Base-by-base conservation (phyloP, 1,140 invertebrate species). In the Triops cancriformis region DNA sequence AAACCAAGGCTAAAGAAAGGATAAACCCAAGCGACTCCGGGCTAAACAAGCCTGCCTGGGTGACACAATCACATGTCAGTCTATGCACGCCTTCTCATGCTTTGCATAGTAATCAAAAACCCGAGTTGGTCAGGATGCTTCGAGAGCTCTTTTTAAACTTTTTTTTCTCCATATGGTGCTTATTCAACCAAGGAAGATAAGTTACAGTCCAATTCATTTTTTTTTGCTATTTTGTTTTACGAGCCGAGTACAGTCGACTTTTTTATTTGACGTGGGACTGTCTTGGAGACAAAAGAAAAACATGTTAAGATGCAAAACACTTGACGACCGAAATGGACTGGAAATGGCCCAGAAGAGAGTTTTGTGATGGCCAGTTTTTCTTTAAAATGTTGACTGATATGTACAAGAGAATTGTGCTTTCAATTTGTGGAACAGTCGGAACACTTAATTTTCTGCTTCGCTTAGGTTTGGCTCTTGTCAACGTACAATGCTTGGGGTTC, bases 101-200 rank as follows among this genome's bases (percentile, higher is more conserved):
- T 64, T 64, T 64, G 51, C 51, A 64, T 64, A 64, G 51, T 64
- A 64, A 64, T 64, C 51, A 64, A 64, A 64, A 23, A n/a, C n/a
- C 51, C 51, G 51, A 64, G 51, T 64, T 64, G 51, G 51, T 14
- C 51, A 23, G 18, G 51, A 64, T 64, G 51, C 51, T 23, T 64
- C 23, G 51, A 23, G 51, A 64, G 51, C 23, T 14, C 51, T 64
- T 64, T 23, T 23, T 23, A 64, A 18, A 64, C 0, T 64, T 64
- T 64, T 64, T 64, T 37, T 37, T 37, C 31, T 37, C 31, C 31
- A 37, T 37, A 37, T 37, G 31, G 31, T 37, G 7, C 31, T 37
- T 37, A 23, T 9, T 64, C 51, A 64, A 23, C 51, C 11, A 18
- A 64, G 51, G 51, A 64, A 23, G 51, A 23, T n/a, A 64, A 64